Base-by-base conservation (phyloP, 2,888 invertebrate genomes). In the Anorthoa munda region DNA sequence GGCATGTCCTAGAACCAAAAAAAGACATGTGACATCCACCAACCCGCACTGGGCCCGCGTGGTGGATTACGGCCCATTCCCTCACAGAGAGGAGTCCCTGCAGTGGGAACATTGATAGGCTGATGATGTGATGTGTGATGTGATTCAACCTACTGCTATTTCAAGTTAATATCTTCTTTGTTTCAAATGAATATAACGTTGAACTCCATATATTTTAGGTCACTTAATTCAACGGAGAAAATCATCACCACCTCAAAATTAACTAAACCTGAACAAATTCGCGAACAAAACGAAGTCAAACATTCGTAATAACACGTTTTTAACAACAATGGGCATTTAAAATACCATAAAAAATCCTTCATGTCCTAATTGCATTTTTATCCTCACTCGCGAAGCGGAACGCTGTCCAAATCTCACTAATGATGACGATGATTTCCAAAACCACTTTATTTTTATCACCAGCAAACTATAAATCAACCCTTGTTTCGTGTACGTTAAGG, bases 391-490 rank as follows among this genome's bases (percentile, higher is more conserved):
- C 86, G 79, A 86, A 91, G 90, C 94, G 92, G 92, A 90, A 93
- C 93, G 89, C 84, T 88, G 92, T 93, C 93, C 93, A 92, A 94
- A 94, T 90, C 87, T 80, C 84, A 88, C 90, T 92, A 93, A 93
- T 93, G 90, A 92, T 91, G 90, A 89, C 92, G 86, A 90, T 90
- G 88, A 91, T 90, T 91, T 84, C 21, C 18, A n/a, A 75, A 82
- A 76, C 80, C 65, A 79, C 13, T 50, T 69, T 63, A 75, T 17
- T 5, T n/a, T 50, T 70, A 63, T 55, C 23, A 48, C 7, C 39
- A n/a, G 1, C 0, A 23, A 66, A 74, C 21, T 18, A 1, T 5
- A 72, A 18, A 59, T 12, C 23, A 17, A 17, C 3, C 60, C 13
- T 61, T 71, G 67, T 70, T 23, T 1, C 0, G 0, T 11, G 0